Percentiles rank a stretch among this genome's conserved stretches.
Evolutionary conservation across 2,888 invertebrate genomes (phyloP).

Genomic region (Napeogenes inachia): DNA sequence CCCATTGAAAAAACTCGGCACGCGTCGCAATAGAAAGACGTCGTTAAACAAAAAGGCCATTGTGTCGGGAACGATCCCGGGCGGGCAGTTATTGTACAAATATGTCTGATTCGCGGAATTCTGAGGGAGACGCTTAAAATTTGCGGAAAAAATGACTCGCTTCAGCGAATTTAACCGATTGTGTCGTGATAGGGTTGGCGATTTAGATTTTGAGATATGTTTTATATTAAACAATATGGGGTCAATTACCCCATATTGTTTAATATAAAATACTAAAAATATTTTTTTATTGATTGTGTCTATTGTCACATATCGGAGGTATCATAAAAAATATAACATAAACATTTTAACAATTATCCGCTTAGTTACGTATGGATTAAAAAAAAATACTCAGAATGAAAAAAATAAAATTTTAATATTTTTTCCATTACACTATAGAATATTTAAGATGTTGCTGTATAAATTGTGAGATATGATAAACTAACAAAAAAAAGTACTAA

Average conservation of each 20-base stretch:
- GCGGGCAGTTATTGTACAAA: constrained; percentile 67
- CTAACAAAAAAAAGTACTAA: neutral
- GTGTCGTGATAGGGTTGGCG: constrained; percentile 55
- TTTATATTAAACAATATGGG: constrained; percentile 20
- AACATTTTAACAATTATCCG: no score
- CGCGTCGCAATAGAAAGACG: constrained; percentile 64
- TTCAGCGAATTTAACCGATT: constrained; percentile 47
- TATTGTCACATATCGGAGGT: constrained; percentile 9
- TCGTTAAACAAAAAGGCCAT: constrained; percentile 72
- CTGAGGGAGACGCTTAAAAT: constrained; percentile 63
- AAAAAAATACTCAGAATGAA: no score
- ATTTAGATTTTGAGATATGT: constrained; percentile 16
- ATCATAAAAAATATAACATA: constrained; percentile 4
- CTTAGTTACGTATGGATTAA: no score
- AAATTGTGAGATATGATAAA: neutral
- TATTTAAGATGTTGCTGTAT: no score
- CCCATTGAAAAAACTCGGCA: constrained; percentile 61
- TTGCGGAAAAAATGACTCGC: constrained; percentile 66
- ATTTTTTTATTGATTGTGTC: constrained; percentile 3
- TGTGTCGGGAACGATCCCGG: constrained; percentile 50
- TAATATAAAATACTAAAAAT: no score
- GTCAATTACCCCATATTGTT: no score
- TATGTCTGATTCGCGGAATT: constrained; percentile 67
- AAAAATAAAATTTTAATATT: no score
- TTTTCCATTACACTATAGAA: no score